phyloP scores from a whole-genome alignment of 2,888 invertebrate species.

The Chrysina gloriosa region DNA sequence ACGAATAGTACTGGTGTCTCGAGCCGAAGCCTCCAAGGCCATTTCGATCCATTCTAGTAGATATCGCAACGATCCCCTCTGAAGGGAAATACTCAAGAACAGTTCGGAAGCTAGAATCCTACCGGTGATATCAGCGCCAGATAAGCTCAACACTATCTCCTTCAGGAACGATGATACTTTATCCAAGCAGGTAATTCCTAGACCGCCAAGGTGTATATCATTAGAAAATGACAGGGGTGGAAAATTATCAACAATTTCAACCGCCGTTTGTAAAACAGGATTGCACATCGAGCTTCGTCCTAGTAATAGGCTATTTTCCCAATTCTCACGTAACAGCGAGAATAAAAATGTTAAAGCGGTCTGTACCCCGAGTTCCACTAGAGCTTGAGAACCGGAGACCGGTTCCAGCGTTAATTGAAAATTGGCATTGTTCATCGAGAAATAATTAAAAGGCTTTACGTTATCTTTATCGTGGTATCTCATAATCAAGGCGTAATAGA shows the following conservation, averaged over 20 bases:
- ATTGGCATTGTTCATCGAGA: conserved; percentile 43
- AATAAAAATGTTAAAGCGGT: conserved; percentile 72
- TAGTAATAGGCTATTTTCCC: conserved; percentile 64
- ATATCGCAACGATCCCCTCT: conserved; percentile 71
- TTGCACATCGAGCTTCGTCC: conserved; percentile 68
- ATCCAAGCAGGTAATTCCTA: conserved; percentile 67
- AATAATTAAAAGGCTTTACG: conserved; percentile 46
- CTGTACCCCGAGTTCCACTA: conserved; percentile 72
- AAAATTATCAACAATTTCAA: conserved; percentile 68
- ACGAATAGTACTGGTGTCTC: conserved; percentile 50
- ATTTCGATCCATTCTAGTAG: conserved; percentile 74
- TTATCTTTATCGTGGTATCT: conserved; percentile 69
- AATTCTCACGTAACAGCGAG: conserved; percentile 71
- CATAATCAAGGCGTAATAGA: conserved; percentile 69
- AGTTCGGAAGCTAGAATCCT: conserved; percentile 67
- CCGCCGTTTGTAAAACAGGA: conserved; percentile 70
- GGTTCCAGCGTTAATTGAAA: too few species aligned
- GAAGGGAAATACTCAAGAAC: conserved; percentile 69
- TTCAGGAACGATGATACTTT: conserved; percentile 69
- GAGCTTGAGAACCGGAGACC: conserved; percentile 66
- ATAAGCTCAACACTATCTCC: conserved; percentile 66
- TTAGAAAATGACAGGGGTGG: conserved; percentile 72
- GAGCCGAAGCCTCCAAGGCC: conserved; percentile 65
- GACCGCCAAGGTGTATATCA: conserved; percentile 68
- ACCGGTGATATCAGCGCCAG: conserved; percentile 66